Evolutionary conservation across 2,797 vertebrate species (phyloP).

Genomic region (Amniataba percoides): DNA sequence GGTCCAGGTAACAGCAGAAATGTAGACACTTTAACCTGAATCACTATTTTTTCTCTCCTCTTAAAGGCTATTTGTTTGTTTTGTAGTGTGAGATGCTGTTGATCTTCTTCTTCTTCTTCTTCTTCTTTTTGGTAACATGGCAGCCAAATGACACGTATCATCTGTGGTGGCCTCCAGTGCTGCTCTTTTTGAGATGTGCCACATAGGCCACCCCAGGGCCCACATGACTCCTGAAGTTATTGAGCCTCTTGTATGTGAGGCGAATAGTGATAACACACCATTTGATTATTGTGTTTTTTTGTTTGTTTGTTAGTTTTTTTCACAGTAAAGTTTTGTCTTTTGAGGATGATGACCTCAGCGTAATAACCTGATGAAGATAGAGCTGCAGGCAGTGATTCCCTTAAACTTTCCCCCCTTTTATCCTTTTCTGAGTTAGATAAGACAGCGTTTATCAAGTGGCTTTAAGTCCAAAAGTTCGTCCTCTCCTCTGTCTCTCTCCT

Average conservation of each 20-base stretch:
- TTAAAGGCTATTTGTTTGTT: background rate
- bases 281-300: background rate
- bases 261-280: background rate
- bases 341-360: background rate
- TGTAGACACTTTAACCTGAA: background rate
- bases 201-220: background rate
- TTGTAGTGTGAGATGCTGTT: background rate
- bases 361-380: background rate
- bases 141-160: constrained; percentile 52
- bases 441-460: background rate
- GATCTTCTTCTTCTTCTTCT: background rate
- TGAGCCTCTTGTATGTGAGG: background rate
- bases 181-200: constrained; percentile 2
- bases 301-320: too few relatives aligned
- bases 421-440: too few relatives aligned
- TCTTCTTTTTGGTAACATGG: background rate
- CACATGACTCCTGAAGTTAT: too few relatives aligned
- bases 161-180: background rate
- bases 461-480: constrained; percentile 30
- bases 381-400: background rate
- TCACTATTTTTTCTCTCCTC: background rate
- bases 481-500: background rate
- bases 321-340: background rate
- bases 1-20: constrained; percentile 86
- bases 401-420: too few relatives aligned